Percentiles rank a stretch among this genome's conserved stretches.
These are phyloP conservation scores for Pongo pygmaeus DNA, from an alignment of 2,113 vertebrate genomes.

Conservation along the genomic window DNA sequence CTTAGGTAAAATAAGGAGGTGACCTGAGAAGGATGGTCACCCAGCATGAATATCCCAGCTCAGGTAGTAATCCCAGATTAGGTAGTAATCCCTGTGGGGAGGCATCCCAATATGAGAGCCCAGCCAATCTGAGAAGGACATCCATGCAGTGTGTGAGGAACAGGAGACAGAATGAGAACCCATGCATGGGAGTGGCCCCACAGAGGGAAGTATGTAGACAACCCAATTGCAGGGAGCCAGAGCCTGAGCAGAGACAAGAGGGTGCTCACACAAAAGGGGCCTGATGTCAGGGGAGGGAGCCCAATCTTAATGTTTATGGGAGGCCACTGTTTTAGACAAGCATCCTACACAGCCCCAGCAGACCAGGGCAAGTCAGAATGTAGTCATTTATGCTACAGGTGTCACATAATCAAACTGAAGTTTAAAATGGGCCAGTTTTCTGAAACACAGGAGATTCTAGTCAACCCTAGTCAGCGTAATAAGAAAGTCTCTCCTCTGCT, in stretches of 20 bases:
- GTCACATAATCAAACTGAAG: background rate
- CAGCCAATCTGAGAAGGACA: background rate
- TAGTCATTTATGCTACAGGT: background rate
- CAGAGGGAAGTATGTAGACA: background rate
- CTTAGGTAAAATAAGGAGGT: background rate
- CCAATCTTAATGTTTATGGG: background rate
- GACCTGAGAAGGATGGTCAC: background rate
- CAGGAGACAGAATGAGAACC: background rate
- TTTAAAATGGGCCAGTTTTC: background rate
- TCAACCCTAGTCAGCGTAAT: background rate
- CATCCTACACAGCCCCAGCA: background rate
- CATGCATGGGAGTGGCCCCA: background rate
- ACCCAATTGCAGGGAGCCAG: background rate
- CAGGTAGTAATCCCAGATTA: too few species aligned
- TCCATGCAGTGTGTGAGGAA: too few species aligned
- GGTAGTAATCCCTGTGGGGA: background rate
- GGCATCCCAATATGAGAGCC: rapidly evolving
- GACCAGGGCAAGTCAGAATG: background rate
- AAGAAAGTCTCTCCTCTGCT: background rate
- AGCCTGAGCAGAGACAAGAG: background rate
- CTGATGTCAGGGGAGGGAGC: too few species aligned
- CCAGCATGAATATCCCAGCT: background rate
- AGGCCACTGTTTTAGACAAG: background rate
- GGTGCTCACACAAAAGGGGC: background rate
- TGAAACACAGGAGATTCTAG: background rate